Conservation (phyloP, 2,888 invertebrate species). For the Coremacera marginata region DNA sequence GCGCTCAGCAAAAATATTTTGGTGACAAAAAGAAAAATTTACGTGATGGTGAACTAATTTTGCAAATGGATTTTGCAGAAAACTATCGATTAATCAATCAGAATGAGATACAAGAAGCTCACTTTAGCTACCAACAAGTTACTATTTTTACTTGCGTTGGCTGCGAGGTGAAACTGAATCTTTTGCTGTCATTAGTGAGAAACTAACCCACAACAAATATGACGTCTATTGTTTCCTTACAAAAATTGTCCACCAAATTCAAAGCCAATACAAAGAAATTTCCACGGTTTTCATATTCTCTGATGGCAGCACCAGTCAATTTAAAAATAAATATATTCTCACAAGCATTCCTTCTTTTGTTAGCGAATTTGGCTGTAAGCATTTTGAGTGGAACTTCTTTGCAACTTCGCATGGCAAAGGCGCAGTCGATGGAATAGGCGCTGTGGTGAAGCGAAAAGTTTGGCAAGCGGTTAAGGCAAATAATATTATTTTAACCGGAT, state of each 20-base stretch:
- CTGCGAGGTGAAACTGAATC: slow-evolving; percentile 35
- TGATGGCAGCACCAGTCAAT: slow-evolving; percentile 39
- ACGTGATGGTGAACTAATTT: slow-evolving; percentile 34
- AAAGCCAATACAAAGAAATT: slow-evolving; percentile 33
- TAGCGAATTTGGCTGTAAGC: slow-evolving; percentile 31
- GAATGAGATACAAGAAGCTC: slow-evolving; percentile 39
- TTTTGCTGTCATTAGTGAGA: slow-evolving; percentile 40
- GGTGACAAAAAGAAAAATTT: slow-evolving; percentile 35
- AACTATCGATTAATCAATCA: slow-evolving; percentile 41
- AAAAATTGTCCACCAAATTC: slow-evolving; percentile 32
- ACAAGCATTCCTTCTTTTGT: slow-evolving; percentile 41
- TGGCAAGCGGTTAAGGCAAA: slow-evolving; percentile 40
- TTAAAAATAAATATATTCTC: slow-evolving; percentile 42
- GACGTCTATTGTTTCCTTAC: slow-evolving; percentile 42
- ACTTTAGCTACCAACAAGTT: slow-evolving; percentile 18
- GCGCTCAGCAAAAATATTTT: slow-evolving; percentile 36
- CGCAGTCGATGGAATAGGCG: slow-evolving; percentile 38
- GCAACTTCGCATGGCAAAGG: slow-evolving; percentile 42
- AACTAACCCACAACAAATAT: slow-evolving; percentile 38
- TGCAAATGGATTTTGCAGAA: slow-evolving; percentile 40
- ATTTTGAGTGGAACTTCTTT: slow-evolving; percentile 43
- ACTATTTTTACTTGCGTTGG: slow-evolving; percentile 43
- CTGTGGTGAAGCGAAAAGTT: slow-evolving; percentile 29
- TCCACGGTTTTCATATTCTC: slow-evolving; percentile 37
- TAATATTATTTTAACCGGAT: slow-evolving; percentile 39